A percentile compares a stretch with the other conserved stretches of the same genome.
phyloP scores from a whole-genome alignment of 2,888 invertebrate genomes.

The Heteromurus nitidus region DNA sequence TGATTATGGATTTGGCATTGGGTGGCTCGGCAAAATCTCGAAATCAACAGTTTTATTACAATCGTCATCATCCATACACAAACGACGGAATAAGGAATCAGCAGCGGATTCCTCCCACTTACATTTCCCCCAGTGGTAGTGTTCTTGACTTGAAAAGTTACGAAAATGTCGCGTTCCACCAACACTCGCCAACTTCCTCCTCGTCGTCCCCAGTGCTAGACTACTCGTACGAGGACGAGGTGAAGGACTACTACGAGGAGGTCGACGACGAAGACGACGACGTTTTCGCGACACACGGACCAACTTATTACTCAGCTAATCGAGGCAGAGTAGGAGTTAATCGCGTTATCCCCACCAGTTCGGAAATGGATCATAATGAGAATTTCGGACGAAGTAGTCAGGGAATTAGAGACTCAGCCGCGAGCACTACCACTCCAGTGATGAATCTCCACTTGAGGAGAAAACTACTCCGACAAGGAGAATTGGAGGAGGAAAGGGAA shows the following conservation, averaged over 20 bases:
- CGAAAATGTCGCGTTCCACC: no score
- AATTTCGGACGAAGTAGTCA: slow-evolving; percentile 29
- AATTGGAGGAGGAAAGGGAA: not conserved
- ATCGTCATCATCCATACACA: slow-evolving; percentile 48
- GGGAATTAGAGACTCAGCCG: not conserved
- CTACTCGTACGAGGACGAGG: slow-evolving; percentile 34
- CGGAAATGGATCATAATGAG: slow-evolving; percentile 38
- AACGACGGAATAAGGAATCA: no score
- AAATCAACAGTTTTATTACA: slow-evolving; percentile 16
- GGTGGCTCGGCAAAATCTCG: slow-evolving; percentile 34
- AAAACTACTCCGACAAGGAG: not conserved
- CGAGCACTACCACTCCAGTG: not conserved
- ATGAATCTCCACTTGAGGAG: slow-evolving; percentile 21
- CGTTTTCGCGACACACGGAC: slow-evolving; percentile 24
- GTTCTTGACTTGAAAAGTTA: slow-evolving; percentile 15
- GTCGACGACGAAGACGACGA: slow-evolving; percentile 43
- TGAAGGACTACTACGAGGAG: slow-evolving; percentile 24
- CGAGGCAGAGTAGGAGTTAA: not conserved
- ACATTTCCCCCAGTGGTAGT: not conserved
- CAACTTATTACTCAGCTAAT: slow-evolving; percentile 7
- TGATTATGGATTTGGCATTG: slow-evolving; percentile 59
- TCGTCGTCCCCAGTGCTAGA: slow-evolving; percentile 36
- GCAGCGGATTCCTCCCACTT: not conserved
- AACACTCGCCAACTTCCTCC: not conserved
- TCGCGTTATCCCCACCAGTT: slow-evolving; percentile 14